Conservation (phyloP, 2,113 vertebrate species). For the Erinaceus europaeus region DNA sequence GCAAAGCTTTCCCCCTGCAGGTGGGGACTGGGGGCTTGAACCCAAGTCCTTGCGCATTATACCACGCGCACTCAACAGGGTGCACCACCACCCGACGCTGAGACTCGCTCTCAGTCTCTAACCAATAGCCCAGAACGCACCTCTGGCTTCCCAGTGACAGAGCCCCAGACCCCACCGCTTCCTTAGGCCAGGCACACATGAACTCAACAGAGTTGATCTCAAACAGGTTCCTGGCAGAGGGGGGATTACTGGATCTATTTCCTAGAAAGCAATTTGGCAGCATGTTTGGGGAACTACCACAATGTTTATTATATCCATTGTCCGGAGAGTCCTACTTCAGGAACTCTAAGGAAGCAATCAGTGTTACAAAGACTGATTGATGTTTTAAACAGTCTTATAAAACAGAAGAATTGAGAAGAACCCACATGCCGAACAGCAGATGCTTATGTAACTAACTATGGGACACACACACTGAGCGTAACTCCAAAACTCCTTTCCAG, state of each 20-base stretch:
- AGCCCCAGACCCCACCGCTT: background rate
- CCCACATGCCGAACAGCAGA: background rate
- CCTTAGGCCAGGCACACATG: background rate
- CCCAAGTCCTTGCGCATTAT: no score
- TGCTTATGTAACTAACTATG: background rate
- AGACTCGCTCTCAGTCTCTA: no score
- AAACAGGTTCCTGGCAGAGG: background rate
- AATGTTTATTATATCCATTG: slow-evolving; percentile 12
- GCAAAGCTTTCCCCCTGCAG: no score
- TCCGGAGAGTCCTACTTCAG: slow-evolving; percentile 4
- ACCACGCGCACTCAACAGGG: no score
- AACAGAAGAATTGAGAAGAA: background rate
- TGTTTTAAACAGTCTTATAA: slow-evolving; percentile 33
- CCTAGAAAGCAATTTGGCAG: slow-evolving; percentile 20
- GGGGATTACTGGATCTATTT: background rate
- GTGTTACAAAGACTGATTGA: slow-evolving; percentile 4
- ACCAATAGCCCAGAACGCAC: slow-evolving; percentile 33
- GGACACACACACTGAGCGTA: no score
- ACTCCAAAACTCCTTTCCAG: no score
- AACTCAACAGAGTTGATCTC: slow-evolving; percentile 1
- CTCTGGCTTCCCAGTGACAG: background rate
- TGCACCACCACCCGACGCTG: no score
- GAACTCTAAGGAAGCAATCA: slow-evolving; percentile 31
- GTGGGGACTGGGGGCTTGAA: no score
- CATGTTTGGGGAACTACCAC: slow-evolving; percentile 7